phyloP scores from a whole-genome alignment of 2,888 invertebrate genomes.

The Ennomos erosarius region DNA sequence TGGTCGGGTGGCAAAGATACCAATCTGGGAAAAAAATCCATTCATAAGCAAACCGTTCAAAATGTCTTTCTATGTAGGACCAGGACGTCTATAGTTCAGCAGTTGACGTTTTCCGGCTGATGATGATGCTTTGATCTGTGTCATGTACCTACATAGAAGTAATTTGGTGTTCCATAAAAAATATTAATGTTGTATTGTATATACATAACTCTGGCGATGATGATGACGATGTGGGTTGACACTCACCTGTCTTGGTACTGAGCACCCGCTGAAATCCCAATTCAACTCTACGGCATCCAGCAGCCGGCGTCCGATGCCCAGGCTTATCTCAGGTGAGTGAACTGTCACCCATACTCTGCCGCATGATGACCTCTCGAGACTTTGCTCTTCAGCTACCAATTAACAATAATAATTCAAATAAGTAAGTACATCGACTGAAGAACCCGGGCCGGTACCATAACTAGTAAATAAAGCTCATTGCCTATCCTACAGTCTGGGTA shows the following conservation, averaged over 20 bases:
- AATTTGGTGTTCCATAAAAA: too few species aligned
- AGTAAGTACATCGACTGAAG: too few species aligned
- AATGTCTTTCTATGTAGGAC: too few species aligned
- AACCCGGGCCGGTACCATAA: too few species aligned
- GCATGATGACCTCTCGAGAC: conserved; percentile 70
- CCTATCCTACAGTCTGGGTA: too few species aligned
- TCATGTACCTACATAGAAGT: too few species aligned
- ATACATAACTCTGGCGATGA: too few species aligned
- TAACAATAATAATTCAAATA: background rate
- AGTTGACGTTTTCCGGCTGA: background rate
- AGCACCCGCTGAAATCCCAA: conserved; percentile 78
- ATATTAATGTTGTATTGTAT: too few species aligned
- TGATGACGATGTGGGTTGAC: background rate
- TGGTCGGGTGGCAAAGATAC: conserved; percentile 69
- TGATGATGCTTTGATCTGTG: too few species aligned
- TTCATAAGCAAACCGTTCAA: too few species aligned
- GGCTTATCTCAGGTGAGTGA: conserved; percentile 67
- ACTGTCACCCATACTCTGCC: conserved; percentile 80
- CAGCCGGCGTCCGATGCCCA: conserved; percentile 47
- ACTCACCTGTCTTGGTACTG: conserved; percentile 69
- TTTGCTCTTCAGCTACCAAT: conserved; percentile 57
- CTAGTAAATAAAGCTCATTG: too few species aligned
- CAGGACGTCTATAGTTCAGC: too few species aligned
- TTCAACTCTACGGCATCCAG: conserved; percentile 77
- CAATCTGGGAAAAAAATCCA: conserved; percentile 60